These are phyloP conservation scores for Aproaerema taeniolella DNA, from an alignment of 2,888 invertebrate species.

Conservation along the genomic window DNA sequence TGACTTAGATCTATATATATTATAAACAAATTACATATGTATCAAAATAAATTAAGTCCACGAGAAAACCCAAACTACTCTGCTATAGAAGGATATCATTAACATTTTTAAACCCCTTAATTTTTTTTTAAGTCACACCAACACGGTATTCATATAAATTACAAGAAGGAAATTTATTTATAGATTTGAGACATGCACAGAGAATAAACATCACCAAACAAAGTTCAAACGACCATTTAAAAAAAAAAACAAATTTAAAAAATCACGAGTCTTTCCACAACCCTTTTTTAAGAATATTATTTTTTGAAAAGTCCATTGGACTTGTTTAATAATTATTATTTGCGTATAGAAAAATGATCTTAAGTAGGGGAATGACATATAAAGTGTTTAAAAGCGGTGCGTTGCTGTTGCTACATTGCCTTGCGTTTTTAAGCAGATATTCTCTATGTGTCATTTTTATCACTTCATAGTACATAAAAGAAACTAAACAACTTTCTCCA, in stretches of 20 bases:
- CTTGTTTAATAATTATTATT: no score
- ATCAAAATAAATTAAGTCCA: neutral
- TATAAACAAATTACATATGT: neutral
- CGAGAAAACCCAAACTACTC: neutral
- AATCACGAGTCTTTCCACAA: constrained; percentile 66
- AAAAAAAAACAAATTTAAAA: constrained; percentile 23
- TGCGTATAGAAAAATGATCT: no score
- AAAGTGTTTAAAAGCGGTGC: constrained; percentile 41
- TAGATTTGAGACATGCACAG: constrained; percentile 15
- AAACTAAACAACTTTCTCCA: no score
- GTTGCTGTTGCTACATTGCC: no score
- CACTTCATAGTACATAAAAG: no score
- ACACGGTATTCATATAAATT: no score
- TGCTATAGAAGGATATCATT: neutral
- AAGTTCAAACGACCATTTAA: constrained; percentile 30
- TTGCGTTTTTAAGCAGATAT: no score
- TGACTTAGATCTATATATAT: neutral
- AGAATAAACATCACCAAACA: constrained; percentile 36
- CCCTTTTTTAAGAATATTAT: constrained; percentile 46
- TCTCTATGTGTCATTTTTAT: no score
- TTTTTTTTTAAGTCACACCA: no score
- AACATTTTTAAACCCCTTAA: no score
- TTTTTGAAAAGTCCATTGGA: no score
- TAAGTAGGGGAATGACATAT: constrained; percentile 21
- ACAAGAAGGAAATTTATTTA: neutral